Base-by-base conservation (phyloP, 2,888 invertebrate genomes). In the Mimachlamys varia region DNA sequence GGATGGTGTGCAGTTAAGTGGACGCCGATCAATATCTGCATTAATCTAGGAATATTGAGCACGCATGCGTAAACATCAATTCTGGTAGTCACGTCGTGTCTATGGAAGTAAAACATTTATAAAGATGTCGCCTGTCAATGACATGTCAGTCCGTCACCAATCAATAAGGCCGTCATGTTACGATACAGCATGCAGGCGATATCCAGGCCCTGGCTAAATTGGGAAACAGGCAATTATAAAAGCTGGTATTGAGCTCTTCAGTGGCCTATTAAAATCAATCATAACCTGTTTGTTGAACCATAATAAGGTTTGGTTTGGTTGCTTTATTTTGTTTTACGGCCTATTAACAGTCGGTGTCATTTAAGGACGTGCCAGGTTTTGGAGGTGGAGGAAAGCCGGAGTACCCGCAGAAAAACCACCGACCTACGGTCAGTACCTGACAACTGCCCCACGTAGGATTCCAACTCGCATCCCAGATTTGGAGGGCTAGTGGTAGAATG, bases 21-120 rank as follows among this genome's bases (percentile, higher is more conserved):
- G 76, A 12, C 33, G 33, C 0, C 76, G 76, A 76, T 76, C 76
- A 76, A 76, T 76, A 76, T 27, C 76, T 76, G 76, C 33, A 76
- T 76, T 76, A 76, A 76, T 76, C 76, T 33, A 27, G 22, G 22
- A 76, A 27, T 76, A 76, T 76, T 33, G 76, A 76, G 27, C 76
- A 76, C 76, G 76, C 76, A 76, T 76, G 76, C 76, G 76, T 76
- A 76, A 76, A 76, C 76, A 76, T 33, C 76, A 76, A 76, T 33
- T 76, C 33, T 76, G 17, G 33, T 76, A 76, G 33, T 76, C 27
- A 76, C 33, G 33, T 33, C 76, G 76, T 27, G 76, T 27, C 76
- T 76, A 76, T 76, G 76, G 27, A 33, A 76, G 76, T 76, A 12
- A 33, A 76, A 76, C 76, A 76, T 76, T 76, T 33, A 76, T 76